These are phyloP conservation scores for Gobionotothen gibberifrons DNA, from an alignment of 2,797 vertebrate genomes.

Conservation along the genomic window DNA sequence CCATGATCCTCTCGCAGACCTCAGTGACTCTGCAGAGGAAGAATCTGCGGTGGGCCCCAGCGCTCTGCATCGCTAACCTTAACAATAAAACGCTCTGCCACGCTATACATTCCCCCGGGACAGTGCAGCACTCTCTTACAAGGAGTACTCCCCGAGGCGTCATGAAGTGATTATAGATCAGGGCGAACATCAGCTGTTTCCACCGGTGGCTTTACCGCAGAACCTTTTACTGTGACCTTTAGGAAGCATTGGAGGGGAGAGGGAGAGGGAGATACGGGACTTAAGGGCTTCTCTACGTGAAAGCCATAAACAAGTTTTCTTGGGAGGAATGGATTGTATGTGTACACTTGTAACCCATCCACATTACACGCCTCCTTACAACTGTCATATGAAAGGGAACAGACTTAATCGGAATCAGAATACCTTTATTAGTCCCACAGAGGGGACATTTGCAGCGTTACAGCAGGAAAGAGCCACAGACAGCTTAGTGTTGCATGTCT, in stretches of 20 bases:
- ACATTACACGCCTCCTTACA: no score
- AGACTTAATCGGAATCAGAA: no score
- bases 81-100: conserved; percentile 25
- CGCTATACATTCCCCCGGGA: conserved; percentile 11
- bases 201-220: conserved; percentile 10
- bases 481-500: no score
- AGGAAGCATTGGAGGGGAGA: not conserved
- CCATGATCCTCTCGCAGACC: not conserved
- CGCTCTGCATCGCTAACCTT: conserved; percentile 8
- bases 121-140: conserved; percentile 5
- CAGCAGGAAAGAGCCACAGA: no score
- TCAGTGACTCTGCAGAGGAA: conserved; percentile 12
- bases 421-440: no score
- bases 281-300: conserved; percentile 27
- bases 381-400: no score
- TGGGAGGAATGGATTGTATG: conserved; percentile 2
- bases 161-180: conserved; percentile 45
- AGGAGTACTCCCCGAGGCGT: conserved; percentile 28
- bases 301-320: conserved; percentile 48
- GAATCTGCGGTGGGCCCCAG: not conserved
- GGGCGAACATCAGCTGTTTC: conserved; percentile 58
- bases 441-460: no score
- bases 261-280: not conserved
- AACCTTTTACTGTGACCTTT: conserved; percentile 51
- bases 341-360: no score